A percentile compares a stretch with the other conserved stretches of the same genome.
These are phyloP conservation scores for Lipotes vexillifer DNA, from an alignment of 2,113 vertebrate species.

Conservation along the genomic window DNA sequence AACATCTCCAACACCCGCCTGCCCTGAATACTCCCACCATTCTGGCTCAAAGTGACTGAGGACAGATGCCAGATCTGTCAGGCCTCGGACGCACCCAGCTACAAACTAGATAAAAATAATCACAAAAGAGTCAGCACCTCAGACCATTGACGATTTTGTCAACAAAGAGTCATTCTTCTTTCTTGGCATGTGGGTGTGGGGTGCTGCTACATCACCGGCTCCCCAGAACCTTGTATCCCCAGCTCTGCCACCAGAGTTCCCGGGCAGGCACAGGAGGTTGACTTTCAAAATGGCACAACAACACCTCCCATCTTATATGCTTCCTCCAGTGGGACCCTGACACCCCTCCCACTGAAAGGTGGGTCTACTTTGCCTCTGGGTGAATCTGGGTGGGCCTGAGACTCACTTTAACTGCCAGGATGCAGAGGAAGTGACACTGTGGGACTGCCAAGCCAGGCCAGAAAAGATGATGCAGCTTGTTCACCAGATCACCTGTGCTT, in stretches of 20 bases:
- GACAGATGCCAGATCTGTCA: not conserved
- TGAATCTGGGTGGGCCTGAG: not conserved
- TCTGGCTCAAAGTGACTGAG: not conserved
- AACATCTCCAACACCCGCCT: not conserved
- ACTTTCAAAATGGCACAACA: not conserved
- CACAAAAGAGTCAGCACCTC: not conserved
- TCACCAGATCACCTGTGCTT: not conserved
- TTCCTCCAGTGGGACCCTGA: not conserved
- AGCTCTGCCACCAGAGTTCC: not conserved
- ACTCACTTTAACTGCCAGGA: not conserved
- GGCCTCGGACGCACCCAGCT: not conserved
- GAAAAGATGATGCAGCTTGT: not conserved
- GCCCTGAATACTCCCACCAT: not conserved
- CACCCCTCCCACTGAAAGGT: not conserved
- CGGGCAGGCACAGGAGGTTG: not conserved
- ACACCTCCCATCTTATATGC: not conserved
- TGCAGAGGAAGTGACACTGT: not conserved
- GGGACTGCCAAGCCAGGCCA: not conserved
- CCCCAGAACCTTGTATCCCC: not conserved
- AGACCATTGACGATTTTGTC: not conserved
- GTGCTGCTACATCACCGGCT: not conserved
- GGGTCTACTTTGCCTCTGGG: not conserved
- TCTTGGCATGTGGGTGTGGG: not conserved
- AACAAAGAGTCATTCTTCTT: not conserved
- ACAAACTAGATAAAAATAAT: not conserved